These are phyloP conservation scores for Rissa tridactyla DNA, from an alignment of 2,113 vertebrate species.

Conservation along the genomic window DNA sequence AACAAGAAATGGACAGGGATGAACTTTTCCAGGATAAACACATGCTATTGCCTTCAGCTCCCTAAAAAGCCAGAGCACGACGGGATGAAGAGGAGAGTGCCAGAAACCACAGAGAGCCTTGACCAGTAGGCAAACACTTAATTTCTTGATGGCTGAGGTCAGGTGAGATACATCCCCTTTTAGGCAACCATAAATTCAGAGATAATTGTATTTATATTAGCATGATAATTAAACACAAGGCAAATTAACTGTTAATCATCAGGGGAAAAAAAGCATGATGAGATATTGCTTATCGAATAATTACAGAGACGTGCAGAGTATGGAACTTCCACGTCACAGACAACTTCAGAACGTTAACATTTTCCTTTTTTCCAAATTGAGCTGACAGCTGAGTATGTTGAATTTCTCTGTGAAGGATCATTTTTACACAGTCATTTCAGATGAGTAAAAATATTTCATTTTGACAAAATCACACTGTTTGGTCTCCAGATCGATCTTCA, in stretches of 20 bases:
- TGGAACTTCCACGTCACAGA: not conserved
- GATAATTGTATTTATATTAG: not conserved
- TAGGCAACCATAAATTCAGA: not conserved
- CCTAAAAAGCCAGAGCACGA: not conserved
- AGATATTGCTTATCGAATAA: not conserved
- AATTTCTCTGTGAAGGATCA: not conserved
- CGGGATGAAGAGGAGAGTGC: not conserved
- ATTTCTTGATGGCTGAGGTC: not conserved
- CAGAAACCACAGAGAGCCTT: not conserved
- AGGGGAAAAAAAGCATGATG: not conserved
- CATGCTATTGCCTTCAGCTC: not conserved
- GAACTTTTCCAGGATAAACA: not conserved
- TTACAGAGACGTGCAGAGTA: not conserved
- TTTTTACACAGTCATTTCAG: not conserved
- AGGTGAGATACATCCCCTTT: not conserved
- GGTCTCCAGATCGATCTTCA: not conserved
- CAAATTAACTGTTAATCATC: not conserved
- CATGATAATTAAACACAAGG: not conserved
- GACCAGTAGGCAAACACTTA: not conserved
- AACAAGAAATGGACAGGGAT: not conserved
- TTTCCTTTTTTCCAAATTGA: not conserved
- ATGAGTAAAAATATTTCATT: not conserved
- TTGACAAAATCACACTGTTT: not conserved
- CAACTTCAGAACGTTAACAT: not conserved
- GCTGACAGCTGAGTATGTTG: not conserved